Evolutionary conservation across 2,797 vertebrate genomes (phyloP), one percentile per base, ranked within the genome.

Genomic region (Cheirogaleus major): DNA sequence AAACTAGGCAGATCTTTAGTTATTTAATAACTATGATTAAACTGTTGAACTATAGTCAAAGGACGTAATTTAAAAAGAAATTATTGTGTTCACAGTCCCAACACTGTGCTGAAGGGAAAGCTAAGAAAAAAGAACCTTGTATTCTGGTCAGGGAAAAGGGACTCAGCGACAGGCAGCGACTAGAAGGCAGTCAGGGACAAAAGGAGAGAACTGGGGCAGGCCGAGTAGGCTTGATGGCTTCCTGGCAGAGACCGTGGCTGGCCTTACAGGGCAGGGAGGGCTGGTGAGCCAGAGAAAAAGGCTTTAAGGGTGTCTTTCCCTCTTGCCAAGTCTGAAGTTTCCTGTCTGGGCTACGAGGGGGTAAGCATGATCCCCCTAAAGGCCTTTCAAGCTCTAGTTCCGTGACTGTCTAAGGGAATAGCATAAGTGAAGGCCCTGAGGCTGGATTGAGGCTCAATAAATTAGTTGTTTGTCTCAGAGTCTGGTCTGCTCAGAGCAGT

Each of bases 21-120:
- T 91, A 67, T 73, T 91, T 95, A 95, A 97, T 96, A 78, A 95
- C 97, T 94, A 45, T 95, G 92, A 97, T 97, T 97, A 96, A 76
- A 65, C 35, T 38, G 48, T 87, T 97, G 95, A 94, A 48, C 91
- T 94, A 80, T 84, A 93, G 96, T 97, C 94, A 97, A 91, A 95
- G 95, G 87, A 70, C 89, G 25, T 72, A 93, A 96, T 96, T 96
- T 91, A n/a, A 70, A 97, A 89, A 91, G 93, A 96, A 95, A 93
- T 76, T 41, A 59, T 15, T 67, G 79, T 23, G 27, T 81, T 92
- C 27, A 18, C 50, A 75, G 92, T 93, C 93, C 83, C 95, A 95
- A 97, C 15, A n/a, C 75, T 61, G 14, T 35, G 81, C 75, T 75
- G 27, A 87, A 75, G 76, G 80, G 76, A 61, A 87, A 93, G 73